Base-by-base conservation (phyloP, 2,113 vertebrate genomes). In the Proterorhinus semilunaris region DNA sequence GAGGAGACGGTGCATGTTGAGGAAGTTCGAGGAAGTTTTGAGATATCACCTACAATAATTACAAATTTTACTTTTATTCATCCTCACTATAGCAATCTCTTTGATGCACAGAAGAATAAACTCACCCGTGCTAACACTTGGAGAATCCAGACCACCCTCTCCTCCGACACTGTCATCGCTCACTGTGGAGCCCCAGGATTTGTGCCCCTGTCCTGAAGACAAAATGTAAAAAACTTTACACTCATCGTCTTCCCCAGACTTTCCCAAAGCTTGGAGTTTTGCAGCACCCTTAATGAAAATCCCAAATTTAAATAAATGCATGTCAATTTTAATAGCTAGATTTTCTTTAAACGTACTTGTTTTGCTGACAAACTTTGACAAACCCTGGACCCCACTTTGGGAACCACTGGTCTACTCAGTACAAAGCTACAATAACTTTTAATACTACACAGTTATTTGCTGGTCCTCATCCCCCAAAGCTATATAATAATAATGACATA, bases 111-210 rank as follows among this genome's bases (percentile, higher is more conserved):
- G 15, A 61, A 61, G 7, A 61, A 45, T 1, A 9, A 15, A 2
- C 63, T 72, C 83, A 98, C 96, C 93, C 83, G 95, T 12, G 55
- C 63, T 91, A 11, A 81, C 81, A 6, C 83, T 69, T 0, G 90
- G 83, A 7, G 95, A 90, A 16, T 95, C 95, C 63, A 94, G 76
- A 8, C 83, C 85, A 64, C 81, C 86, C 15, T 83, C 83, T 71
- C 87, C 80, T 6, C 70, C 89, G 0, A 92, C 81, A 11, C 91
- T 90, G 16, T 94, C 95, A 6, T 98, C 96, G 0, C 91, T 83
- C 0, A 93, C 55, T 0, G 94, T 88, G 0, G 90, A 94, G 0
- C 96, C 95, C 97, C 97, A 98, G 0, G 96, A 98, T 75, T 98
- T 98, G 81, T 98, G 89, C 16, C 94, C 94, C 21, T 91, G 93